Conservation (phyloP, 2,888 invertebrate species). For the Phalera bucephala region DNA sequence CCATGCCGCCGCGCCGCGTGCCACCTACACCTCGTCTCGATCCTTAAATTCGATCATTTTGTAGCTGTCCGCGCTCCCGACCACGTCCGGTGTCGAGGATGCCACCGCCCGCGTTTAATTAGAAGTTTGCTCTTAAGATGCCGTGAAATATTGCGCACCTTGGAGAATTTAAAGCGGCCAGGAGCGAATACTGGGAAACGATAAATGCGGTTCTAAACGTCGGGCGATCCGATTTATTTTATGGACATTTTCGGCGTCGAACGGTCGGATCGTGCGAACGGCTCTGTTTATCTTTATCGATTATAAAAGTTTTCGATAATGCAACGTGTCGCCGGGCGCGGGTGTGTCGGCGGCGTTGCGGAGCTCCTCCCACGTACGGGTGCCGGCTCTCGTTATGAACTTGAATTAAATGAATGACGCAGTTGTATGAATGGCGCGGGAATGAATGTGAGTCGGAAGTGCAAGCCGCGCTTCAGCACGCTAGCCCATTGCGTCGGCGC, state of each 20-base stretch:
- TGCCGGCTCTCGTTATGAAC: conserved; percentile 67
- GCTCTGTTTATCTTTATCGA: conserved; percentile 52
- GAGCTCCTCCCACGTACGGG: conserved; percentile 63
- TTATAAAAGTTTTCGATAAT: conserved; percentile 54
- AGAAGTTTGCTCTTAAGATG: conserved; percentile 63
- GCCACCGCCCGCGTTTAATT: conserved; percentile 67
- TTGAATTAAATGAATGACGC: conserved; percentile 80
- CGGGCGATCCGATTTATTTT: conserved; percentile 66
- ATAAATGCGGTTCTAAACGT: conserved; percentile 58
- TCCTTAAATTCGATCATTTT: conserved; percentile 56
- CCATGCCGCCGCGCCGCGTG: conserved; percentile 36
- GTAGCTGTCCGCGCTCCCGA: conserved; percentile 46
- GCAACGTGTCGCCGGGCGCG: conserved; percentile 36
- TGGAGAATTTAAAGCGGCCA: conserved; percentile 58
- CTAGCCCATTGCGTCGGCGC: conserved; percentile 60
- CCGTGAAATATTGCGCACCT: conserved; percentile 71
- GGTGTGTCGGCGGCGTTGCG: conserved; percentile 50
- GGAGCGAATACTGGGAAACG: conserved; percentile 65
- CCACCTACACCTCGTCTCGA: conserved; percentile 47
- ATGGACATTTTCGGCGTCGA: conserved; percentile 47
- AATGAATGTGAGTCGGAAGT: conserved; percentile 79
- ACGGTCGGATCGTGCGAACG: conserved; percentile 41
- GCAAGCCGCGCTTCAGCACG: conserved; percentile 66
- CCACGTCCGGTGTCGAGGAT: conserved; percentile 55
- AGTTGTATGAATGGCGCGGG: conserved; percentile 79